phyloP scores from a whole-genome alignment of 2,797 vertebrate species.

The Arctocebus calabarensis region DNA sequence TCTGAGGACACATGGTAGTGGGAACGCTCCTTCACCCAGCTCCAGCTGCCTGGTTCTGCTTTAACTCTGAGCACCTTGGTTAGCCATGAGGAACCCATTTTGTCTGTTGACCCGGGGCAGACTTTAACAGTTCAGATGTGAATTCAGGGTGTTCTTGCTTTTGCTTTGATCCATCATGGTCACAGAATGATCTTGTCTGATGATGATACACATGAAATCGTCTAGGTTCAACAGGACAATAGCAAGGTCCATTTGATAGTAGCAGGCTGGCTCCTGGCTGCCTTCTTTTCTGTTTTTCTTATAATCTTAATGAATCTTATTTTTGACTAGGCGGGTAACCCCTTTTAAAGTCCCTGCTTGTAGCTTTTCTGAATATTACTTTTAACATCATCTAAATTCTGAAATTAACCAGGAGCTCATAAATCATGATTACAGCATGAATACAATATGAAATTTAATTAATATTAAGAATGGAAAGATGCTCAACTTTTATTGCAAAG shows the following conservation, averaged over 20 bases:
- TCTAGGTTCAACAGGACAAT: background rate
- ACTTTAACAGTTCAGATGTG: background rate
- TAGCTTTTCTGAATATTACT: slow-evolving; percentile 73
- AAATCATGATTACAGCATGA: slow-evolving; percentile 33
- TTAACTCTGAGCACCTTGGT: background rate
- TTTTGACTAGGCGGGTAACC: background rate
- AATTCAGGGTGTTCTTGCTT: background rate
- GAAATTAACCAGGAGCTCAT: slow-evolving; percentile 52
- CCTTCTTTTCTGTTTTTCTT: background rate
- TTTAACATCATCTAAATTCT: slow-evolving; percentile 64
- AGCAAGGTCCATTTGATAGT: background rate
- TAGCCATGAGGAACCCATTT: background rate
- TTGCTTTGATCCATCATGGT: background rate
- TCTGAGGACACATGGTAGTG: background rate
- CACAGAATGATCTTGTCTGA: background rate
- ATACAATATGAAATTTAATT: slow-evolving; percentile 59
- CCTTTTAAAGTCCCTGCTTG: slow-evolving; percentile 42
- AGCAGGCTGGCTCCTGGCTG: background rate
- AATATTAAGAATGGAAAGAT: slow-evolving; percentile 61
- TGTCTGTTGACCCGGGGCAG: background rate
- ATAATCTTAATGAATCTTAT: background rate
- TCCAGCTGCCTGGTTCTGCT: background rate
- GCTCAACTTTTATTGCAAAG: background rate
- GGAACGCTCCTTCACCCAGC: background rate
- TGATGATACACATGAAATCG: background rate